These are phyloP conservation scores for Neodiprion virginianus DNA, from an alignment of 1,140 invertebrate genomes.

Conservation along the genomic window DNA sequence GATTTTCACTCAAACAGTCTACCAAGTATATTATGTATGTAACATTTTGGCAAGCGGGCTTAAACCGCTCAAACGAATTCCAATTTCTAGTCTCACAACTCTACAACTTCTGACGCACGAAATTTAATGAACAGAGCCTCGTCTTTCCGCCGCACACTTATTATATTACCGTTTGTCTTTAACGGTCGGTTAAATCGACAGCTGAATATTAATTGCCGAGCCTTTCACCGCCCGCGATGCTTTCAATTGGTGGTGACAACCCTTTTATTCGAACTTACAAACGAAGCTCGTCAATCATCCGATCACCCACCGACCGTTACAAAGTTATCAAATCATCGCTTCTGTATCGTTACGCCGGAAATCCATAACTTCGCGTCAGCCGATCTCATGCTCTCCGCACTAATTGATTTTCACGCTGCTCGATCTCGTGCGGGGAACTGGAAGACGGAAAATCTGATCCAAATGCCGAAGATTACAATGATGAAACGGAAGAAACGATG, in stretches of 20 bases:
- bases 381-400: too few relatives aligned
- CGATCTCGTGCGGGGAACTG: too few relatives aligned
- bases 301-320: not conserved
- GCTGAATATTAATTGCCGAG: conserved; percentile 1
- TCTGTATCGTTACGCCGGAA: too few relatives aligned
- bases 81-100: not conserved
- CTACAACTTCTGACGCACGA: not conserved
- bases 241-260: not conserved
- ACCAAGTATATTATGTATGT: not conserved
- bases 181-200: not conserved
- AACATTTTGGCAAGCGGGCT: not conserved
- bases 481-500: too few relatives aligned
- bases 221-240: not conserved
- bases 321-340: not conserved
- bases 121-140: not conserved
- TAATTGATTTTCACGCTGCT: too few relatives aligned
- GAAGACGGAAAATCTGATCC: too few relatives aligned
- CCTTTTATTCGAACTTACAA: not conserved
- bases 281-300: not conserved
- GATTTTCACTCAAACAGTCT: not conserved
- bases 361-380: too few relatives aligned
- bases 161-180: conserved; percentile 3
- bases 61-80: not conserved
- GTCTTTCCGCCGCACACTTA: not conserved
- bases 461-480: too few relatives aligned